Percentiles rank a stretch among this genome's conserved stretches.
phyloP scores from a whole-genome alignment of 2,113 vertebrate species.

The Piaya cayana region DNA sequence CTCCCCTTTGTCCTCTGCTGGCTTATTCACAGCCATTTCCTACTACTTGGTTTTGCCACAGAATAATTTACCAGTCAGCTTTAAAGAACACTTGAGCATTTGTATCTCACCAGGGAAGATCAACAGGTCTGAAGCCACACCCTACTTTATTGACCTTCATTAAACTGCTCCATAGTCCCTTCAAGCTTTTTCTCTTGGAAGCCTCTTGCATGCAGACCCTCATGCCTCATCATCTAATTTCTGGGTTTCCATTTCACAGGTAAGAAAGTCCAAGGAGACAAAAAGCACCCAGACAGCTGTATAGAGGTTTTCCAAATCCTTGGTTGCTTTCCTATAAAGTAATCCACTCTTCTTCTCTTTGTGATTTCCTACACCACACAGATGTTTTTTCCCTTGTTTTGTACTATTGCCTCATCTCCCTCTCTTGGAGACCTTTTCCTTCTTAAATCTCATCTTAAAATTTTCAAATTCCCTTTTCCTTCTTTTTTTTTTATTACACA shows the following conservation, averaged over 20 bases:
- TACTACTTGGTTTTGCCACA: background rate
- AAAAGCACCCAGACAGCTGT: background rate
- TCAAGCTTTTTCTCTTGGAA: background rate
- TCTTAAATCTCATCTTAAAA: conserved; percentile 37
- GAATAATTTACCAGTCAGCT: background rate
- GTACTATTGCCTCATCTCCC: background rate
- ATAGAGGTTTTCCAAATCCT: background rate
- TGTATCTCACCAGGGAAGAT: background rate
- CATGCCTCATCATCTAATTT: background rate
- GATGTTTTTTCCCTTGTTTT: background rate
- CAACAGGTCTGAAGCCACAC: background rate
- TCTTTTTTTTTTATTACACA: background rate
- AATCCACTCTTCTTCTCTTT: background rate
- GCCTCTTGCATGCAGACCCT: background rate
- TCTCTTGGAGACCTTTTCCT: background rate
- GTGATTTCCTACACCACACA: background rate
- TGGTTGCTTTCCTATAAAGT: background rate
- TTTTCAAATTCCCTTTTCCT: conserved; percentile 9
- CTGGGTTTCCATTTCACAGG: background rate
- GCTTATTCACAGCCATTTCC: background rate
- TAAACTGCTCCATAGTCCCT: background rate
- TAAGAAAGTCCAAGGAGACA: background rate
- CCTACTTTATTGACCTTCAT: background rate
- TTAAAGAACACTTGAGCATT: background rate
- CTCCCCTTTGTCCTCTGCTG: background rate